Evolutionary conservation across 2,113 vertebrate genomes (phyloP).

Genomic region (Dipodomys spectabilis): DNA sequence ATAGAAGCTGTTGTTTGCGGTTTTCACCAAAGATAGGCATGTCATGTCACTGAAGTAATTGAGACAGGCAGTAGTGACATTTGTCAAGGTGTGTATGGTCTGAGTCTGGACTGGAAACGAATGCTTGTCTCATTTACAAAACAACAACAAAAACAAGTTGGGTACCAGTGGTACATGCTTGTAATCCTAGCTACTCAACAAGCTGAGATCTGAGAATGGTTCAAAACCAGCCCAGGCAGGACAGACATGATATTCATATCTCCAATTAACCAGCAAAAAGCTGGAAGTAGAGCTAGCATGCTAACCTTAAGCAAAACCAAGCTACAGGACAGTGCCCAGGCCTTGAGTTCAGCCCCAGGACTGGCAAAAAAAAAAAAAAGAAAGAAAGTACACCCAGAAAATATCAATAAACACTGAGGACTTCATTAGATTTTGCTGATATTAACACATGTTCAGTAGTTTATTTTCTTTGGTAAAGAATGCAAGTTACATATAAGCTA

Average conservation of each 20-base stretch:
- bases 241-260: too few species aligned
- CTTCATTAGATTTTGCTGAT: background rate
- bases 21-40: background rate
- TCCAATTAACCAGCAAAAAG: too few species aligned
- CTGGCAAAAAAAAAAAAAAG: too few species aligned
- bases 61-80: background rate
- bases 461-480: constrained; percentile 44
- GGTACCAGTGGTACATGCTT: too few species aligned
- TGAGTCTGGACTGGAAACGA: background rate
- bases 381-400: background rate
- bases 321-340: too few species aligned
- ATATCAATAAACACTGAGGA: background rate
- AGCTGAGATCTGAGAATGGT: too few species aligned
- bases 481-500: constrained; percentile 34
- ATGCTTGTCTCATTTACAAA: background rate
- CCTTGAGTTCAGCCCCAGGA: too few species aligned
- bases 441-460: constrained; percentile 26
- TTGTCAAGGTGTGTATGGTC: background rate
- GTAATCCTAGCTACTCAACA: too few species aligned
- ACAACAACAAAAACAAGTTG: background rate
- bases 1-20: background rate
- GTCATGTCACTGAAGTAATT: background rate
- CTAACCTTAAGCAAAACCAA: too few species aligned
- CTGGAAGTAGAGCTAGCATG: too few species aligned
- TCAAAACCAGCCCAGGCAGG: too few species aligned